Percentiles rank a stretch among this genome's conserved stretches.
Evolutionary conservation across 2,113 vertebrate species (phyloP).

Genomic region (Fulmarus glacialis): DNA sequence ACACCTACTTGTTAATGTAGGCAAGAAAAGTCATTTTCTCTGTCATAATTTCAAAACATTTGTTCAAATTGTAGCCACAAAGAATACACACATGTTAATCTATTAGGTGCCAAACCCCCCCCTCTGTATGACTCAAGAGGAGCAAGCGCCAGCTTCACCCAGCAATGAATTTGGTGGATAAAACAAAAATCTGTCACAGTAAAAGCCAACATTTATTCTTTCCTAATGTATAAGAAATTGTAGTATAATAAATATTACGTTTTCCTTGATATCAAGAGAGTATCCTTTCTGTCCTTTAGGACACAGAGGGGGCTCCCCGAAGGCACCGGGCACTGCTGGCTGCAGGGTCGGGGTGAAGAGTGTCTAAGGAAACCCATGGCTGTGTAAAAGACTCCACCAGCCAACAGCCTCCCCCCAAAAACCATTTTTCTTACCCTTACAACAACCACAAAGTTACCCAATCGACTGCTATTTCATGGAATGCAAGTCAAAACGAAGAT

Average conservation of each 20-base stretch:
- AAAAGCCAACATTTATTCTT: not conserved
- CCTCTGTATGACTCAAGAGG: not conserved
- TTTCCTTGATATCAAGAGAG: not conserved
- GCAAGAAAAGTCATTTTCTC: not conserved
- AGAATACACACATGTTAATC: not conserved
- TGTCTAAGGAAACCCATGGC: not conserved
- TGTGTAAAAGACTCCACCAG: rapidly evolving
- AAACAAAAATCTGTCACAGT: not conserved
- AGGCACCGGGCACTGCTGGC: not conserved
- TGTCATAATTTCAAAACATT: constrained; percentile 3
- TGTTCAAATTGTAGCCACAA: not conserved
- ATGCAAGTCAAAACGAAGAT: not conserved
- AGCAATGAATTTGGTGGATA: not conserved
- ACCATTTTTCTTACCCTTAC: not conserved
- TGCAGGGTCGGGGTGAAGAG: not conserved
- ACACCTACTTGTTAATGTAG: not conserved
- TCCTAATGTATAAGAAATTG: not conserved
- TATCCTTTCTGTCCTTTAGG: too few species aligned
- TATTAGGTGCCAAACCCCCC: not conserved
- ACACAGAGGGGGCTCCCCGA: rapidly evolving
- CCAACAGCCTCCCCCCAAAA: not conserved
- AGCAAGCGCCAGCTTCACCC: not conserved
- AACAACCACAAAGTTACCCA: not conserved
- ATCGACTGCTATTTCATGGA: not conserved
- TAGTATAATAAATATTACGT: not conserved